Conservation (phyloP, 1,140 invertebrate species). For the Prorops nasuta region DNA sequence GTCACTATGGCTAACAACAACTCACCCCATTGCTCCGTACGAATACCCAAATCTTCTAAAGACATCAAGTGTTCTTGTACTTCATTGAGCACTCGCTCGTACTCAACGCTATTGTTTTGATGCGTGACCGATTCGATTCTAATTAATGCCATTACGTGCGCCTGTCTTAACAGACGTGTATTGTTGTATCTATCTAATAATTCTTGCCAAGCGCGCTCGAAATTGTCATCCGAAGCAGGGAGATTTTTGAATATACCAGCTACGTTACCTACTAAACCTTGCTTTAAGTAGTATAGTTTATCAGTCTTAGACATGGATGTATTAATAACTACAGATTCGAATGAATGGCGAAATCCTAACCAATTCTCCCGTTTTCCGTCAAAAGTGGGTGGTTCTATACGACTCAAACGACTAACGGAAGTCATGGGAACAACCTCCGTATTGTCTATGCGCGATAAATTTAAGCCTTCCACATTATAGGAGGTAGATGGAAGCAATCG, state of each 20-base stretch:
- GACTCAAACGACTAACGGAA: not conserved
- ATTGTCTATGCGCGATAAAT: too few relatives aligned
- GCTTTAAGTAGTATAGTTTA: conserved; percentile 10
- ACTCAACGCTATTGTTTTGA: too few relatives aligned
- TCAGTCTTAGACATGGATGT: conserved; percentile 1
- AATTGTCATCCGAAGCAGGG: conserved; percentile 1
- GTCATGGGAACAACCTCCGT: too few relatives aligned
- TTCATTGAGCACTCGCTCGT: too few relatives aligned
- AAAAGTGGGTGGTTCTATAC: conserved; percentile 8
- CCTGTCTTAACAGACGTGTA: not conserved
- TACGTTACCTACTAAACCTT: conserved; percentile 1
- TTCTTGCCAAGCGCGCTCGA: conserved; percentile 8
- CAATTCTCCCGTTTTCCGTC: conserved; percentile 8
- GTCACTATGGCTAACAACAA: too few relatives aligned
- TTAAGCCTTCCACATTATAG: too few relatives aligned
- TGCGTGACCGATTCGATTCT: too few relatives aligned
- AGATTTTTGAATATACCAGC: not conserved
- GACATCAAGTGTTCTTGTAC: too few relatives aligned
- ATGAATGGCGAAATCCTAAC: conserved; percentile 5
- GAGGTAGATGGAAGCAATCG: too few relatives aligned
- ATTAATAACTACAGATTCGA: conserved; percentile 8
- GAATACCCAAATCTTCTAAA: too few relatives aligned
- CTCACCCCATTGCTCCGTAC: too few relatives aligned
- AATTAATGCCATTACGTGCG: too few relatives aligned
- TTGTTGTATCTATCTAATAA: conserved; percentile 2